Evolutionary conservation across 2,797 vertebrate genomes (phyloP).

Genomic region (Coluber constrictor): DNA sequence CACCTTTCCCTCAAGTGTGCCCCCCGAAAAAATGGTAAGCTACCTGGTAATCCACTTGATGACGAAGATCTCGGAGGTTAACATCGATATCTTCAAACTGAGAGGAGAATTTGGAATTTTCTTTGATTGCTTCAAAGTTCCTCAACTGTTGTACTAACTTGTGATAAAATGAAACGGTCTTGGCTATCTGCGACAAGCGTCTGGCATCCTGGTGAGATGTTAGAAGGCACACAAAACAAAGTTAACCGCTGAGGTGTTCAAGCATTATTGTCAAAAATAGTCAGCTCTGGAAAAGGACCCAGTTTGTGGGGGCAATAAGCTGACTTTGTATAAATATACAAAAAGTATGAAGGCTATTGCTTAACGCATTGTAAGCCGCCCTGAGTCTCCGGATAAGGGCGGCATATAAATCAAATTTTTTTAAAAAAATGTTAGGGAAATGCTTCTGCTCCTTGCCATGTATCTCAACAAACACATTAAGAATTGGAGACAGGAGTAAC

Average conservation of each 20-base stretch:
- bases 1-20: not conserved
- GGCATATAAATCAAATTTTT: too few species aligned
- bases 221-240: not conserved
- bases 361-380: too few species aligned
- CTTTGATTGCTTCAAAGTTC: not conserved
- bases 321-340: too few species aligned
- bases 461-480: not conserved
- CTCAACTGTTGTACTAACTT: not conserved
- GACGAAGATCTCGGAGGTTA: slow-evolving; percentile 15
- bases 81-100: not conserved
- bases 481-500: not conserved
- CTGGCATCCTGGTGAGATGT: not conserved
- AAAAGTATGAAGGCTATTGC: too few species aligned
- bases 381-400: too few species aligned
- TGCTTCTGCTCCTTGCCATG: not conserved
- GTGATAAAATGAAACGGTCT: slow-evolving; percentile 2
- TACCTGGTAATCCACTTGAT: slow-evolving; percentile 22
- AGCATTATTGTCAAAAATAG: not conserved
- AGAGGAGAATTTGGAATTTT: not conserved
- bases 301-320: too few species aligned
- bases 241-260: not conserved
- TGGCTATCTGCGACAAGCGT: slow-evolving; percentile 1
- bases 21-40: not conserved
- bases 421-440: not conserved
- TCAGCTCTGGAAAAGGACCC: too few species aligned